Percentiles rank a stretch among this genome's conserved stretches.
Conservation (phyloP, 2,888 invertebrate species). For the Andrena fulva region DNA sequence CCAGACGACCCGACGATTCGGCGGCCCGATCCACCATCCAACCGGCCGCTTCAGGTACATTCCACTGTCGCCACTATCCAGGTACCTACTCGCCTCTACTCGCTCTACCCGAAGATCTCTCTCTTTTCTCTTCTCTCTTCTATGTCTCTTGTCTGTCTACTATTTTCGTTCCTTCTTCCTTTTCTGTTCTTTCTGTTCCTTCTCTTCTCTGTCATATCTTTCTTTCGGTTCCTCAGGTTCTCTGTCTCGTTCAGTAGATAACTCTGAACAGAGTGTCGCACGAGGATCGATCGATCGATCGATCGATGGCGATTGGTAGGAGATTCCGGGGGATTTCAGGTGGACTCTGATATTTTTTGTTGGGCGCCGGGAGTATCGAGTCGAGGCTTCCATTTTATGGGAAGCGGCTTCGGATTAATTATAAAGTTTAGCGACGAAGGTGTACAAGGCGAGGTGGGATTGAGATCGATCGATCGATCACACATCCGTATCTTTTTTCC, state of each 20-base stretch:
- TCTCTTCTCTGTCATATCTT: conserved; percentile 8
- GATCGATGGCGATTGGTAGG: too few relatives aligned
- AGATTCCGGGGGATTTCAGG: too few relatives aligned
- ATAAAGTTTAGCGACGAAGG: too few relatives aligned
- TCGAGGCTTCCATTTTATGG: too few relatives aligned
- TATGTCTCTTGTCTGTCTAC: conserved; percentile 11
- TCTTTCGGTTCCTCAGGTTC: conserved; percentile 17
- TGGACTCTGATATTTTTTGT: too few relatives aligned
- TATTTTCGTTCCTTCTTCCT: conserved; percentile 26
- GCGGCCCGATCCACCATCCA: conserved; percentile 96
- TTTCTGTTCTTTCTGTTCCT: conserved; percentile 14
- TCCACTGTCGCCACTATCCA: conserved; percentile 87
- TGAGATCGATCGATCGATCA: conserved; percentile 45
- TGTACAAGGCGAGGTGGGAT: neutral
- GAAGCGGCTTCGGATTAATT: too few relatives aligned
- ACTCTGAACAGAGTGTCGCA: conserved; percentile 23
- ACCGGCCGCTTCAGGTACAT: conserved; percentile 92
- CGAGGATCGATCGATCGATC: conserved; percentile 45
- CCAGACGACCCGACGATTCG: conserved; percentile 92
- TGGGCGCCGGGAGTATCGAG: too few relatives aligned
- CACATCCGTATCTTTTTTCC: conserved; percentile 20
- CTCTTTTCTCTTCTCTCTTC: conserved; percentile 20
- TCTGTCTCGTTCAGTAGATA: conserved; percentile 22
- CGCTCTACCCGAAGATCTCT: conserved; percentile 81
- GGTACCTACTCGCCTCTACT: conserved; percentile 85